Evolutionary conservation across 92 coral and sea anemone species (phyloP).

Genomic region (Phymanthus crucifer): DNA sequence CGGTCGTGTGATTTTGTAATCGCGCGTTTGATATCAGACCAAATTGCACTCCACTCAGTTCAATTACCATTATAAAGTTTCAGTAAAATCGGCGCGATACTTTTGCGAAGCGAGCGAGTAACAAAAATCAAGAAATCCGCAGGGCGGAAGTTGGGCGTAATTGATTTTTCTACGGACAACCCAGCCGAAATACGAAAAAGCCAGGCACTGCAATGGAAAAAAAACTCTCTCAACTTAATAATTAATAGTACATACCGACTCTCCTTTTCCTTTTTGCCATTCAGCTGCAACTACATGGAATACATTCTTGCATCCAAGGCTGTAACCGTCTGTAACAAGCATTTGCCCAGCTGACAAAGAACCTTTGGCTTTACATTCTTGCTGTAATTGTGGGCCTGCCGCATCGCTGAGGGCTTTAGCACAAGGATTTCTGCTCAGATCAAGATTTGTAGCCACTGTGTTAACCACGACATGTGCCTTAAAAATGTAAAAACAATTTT

Average conservation of each 20-base stretch:
- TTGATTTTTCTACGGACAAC: too few relatives aligned
- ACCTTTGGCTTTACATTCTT: conserved; percentile 47
- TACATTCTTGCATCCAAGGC: conserved; percentile 49
- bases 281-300: conserved; percentile 41
- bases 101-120: too few relatives aligned
- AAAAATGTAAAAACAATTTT: background rate
- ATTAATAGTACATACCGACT: conserved; percentile 30
- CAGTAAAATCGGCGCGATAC: too few relatives aligned
- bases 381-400: conserved; percentile 66
- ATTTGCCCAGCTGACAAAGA: conserved; percentile 36
- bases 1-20: too few relatives aligned
- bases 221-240: too few relatives aligned
- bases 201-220: too few relatives aligned
- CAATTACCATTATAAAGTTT: too few relatives aligned
- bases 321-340: conserved; percentile 45
- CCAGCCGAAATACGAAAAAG: too few relatives aligned
- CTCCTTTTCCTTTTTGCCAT: conserved; percentile 52
- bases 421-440: conserved; percentile 58
- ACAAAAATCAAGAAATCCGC: too few relatives aligned
- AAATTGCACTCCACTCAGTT: too few relatives aligned
- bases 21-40: too few relatives aligned
- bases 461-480: conserved; percentile 64
- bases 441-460: conserved; percentile 50
- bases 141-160: too few relatives aligned
- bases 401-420: conserved; percentile 61